phyloP scores from a whole-genome alignment of 2,888 invertebrate species.

The Ypsolopha scabrella region DNA sequence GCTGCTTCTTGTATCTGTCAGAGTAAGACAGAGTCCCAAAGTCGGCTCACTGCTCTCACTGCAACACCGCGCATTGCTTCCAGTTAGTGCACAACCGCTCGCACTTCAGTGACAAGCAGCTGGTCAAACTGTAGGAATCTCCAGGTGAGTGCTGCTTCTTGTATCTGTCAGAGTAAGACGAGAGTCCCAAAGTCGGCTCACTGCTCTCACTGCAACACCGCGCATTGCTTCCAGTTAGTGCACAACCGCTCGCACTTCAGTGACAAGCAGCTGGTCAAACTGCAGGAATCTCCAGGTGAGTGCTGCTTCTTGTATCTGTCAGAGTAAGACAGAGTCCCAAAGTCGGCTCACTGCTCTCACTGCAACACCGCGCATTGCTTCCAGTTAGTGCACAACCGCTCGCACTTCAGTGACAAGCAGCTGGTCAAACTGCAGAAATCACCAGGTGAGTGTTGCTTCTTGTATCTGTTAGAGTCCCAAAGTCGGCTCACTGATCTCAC shows the following conservation, averaged over 20 bases:
- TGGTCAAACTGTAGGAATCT: slow-evolving; percentile 97
- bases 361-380: slow-evolving; percentile 96
- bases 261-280: slow-evolving; percentile 96
- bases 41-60: slow-evolving; percentile 93
- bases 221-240: slow-evolving; percentile 90
- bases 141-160: slow-evolving; percentile 73
- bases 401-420: slow-evolving; percentile 97
- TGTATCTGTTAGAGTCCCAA: no score
- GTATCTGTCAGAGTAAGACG: slow-evolving; percentile 93
- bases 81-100: slow-evolving; percentile 95
- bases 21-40: slow-evolving; percentile 96
- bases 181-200: slow-evolving; percentile 95
- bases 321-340: slow-evolving; percentile 94
- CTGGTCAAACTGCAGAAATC: slow-evolving; percentile 97
- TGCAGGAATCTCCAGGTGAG: slow-evolving; percentile 95
- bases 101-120: slow-evolving; percentile 97
- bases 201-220: slow-evolving; percentile 94
- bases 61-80: slow-evolving; percentile 94
- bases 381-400: slow-evolving; percentile 93
- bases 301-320: no score
- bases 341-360: slow-evolving; percentile 93
- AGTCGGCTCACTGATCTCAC: no score
- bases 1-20: no score
- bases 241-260: slow-evolving; percentile 97
- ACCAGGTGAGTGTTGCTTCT: slow-evolving; percentile 81